Evolutionary conservation across 2,797 vertebrate species (phyloP).

Genomic region (Acipenser oxyrinchus): DNA sequence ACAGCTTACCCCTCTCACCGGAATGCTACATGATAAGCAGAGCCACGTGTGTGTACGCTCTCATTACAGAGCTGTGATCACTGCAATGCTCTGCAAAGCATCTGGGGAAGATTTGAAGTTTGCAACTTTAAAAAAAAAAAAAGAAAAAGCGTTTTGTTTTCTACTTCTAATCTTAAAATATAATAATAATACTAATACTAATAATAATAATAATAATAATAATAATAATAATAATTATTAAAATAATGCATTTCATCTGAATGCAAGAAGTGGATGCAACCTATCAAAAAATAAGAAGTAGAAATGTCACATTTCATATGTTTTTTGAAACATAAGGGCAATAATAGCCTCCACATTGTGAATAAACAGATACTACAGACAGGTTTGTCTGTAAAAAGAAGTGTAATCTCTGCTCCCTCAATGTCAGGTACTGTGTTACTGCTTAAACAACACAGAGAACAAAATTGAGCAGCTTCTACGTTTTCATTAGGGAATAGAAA

Average conservation of each 20-base stretch:
- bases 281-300: no score
- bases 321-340: no score
- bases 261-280: no score
- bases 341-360: no score
- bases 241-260: no score
- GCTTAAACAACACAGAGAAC: no score
- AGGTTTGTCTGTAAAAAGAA: neutral
- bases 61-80: neutral
- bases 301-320: no score
- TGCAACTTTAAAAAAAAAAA: slow-evolving; percentile 1
- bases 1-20: neutral
- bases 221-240: no score
- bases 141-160: neutral
- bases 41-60: neutral
- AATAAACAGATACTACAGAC: no score
- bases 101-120: neutral
- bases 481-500: neutral
- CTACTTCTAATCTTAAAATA: neutral
- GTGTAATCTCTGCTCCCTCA: neutral
- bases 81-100: slow-evolving; percentile 3
- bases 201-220: no score
- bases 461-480: neutral
- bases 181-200: no score
- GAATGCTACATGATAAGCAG: neutral
- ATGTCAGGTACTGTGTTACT: no score